Conservation (phyloP, 2,888 invertebrate species). For the Drosophila prolongata region DNA sequence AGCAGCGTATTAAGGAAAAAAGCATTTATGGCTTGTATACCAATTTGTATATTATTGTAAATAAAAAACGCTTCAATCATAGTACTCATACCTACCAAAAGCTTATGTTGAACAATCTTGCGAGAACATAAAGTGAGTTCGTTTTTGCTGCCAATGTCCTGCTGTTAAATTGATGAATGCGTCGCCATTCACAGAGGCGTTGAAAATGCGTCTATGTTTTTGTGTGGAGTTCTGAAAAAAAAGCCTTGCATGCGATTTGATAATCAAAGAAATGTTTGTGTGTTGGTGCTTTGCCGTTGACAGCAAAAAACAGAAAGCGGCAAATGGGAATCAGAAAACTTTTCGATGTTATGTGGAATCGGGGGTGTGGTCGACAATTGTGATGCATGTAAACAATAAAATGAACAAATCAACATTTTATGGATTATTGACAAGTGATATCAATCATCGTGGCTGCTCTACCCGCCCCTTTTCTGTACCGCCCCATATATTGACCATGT, state of each 20-base stretch:
- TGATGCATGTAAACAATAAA: constrained; percentile 74
- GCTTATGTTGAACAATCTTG: constrained; percentile 7
- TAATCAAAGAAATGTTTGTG: constrained; percentile 57
- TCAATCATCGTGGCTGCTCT: constrained; percentile 61
- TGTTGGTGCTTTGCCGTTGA: constrained; percentile 27
- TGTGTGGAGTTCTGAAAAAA: constrained; percentile 22
- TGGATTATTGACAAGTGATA: constrained; percentile 76
- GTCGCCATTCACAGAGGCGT: constrained; percentile 34
- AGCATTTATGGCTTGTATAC: too few species aligned
- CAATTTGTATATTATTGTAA: constrained; percentile 15
- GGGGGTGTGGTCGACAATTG: constrained; percentile 44
- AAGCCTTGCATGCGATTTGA: constrained; percentile 49
- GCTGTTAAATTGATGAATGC: constrained; percentile 75
- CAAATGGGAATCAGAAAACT: constrained; percentile 27
- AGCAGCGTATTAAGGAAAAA: too few species aligned
- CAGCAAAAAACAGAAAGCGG: constrained; percentile 38
- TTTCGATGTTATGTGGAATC: constrained; percentile 18
- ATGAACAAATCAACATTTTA: constrained; percentile 77
- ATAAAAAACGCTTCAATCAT: neutral
- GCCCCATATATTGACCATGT: constrained; percentile 1
- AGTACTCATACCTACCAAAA: neutral
- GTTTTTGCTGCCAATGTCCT: constrained; percentile 53
- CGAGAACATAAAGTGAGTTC: constrained; percentile 29
- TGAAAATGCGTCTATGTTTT: constrained; percentile 40
- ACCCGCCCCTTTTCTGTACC: constrained; percentile 7